Evolutionary conservation across 2,113 vertebrate genomes (phyloP).

Genomic region (Merops nubicus): DNA sequence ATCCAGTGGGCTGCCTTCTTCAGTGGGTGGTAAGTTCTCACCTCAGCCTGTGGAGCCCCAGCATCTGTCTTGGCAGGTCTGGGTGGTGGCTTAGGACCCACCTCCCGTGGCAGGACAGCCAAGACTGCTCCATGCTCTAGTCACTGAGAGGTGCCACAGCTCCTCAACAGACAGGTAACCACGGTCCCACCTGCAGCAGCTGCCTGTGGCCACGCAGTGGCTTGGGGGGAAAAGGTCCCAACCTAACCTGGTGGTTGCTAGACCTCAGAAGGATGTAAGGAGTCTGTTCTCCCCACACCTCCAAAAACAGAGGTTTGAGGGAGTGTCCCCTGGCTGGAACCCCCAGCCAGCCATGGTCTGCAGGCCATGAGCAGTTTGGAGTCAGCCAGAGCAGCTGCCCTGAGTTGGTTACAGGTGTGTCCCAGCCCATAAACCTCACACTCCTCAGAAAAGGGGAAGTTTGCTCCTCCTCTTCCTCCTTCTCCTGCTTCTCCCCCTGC

Average conservation of each 20-base stretch:
- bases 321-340: not conserved
- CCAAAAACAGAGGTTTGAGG: not conserved
- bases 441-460: not conserved
- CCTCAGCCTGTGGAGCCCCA: not conserved
- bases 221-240: not conserved
- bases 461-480: not conserved
- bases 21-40: not conserved
- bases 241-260: not conserved
- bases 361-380: not conserved
- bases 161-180: not conserved
- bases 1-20: rapidly evolving
- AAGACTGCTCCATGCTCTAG: not conserved
- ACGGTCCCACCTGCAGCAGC: rapidly evolving
- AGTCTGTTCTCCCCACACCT: not conserved
- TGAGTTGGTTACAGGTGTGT: not conserved
- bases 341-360: not conserved
- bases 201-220: rapidly evolving
- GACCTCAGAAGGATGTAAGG: no score
- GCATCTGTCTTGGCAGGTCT: not conserved
- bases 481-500: not conserved
- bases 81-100: no score
- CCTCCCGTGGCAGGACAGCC: rapidly evolving
- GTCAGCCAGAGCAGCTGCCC: not conserved
- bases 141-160: not conserved
- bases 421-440: not conserved